Evolutionary conservation across 1,140 invertebrate species (phyloP).

Genomic region (Calliphora vicina): DNA sequence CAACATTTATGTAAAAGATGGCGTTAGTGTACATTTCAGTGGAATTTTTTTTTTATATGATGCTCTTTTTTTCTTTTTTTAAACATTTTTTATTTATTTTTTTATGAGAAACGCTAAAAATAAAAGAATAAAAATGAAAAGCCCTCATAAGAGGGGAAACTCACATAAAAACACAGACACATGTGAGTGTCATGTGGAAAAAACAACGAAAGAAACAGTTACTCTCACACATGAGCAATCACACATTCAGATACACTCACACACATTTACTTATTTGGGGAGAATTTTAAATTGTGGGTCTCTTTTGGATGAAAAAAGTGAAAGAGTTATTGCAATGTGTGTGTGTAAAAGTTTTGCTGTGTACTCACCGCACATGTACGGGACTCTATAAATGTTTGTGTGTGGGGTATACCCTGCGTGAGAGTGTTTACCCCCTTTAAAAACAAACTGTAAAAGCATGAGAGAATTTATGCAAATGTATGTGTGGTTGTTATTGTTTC

Average conservation of each 20-base stretch:
- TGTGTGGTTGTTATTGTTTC: not conserved
- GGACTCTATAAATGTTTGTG: not conserved
- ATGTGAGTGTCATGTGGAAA: not conserved
- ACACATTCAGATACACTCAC: not conserved
- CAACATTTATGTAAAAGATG: constrained; percentile 39
- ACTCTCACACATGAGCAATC: constrained; percentile 9
- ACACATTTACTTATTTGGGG: not conserved
- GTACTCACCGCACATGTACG: not conserved
- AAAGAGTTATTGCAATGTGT: constrained; percentile 7
- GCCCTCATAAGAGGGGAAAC: constrained; percentile 35
- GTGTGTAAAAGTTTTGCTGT: not conserved
- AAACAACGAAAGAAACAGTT: not conserved
- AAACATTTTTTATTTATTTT: constrained; percentile 29
- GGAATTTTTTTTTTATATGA: not conserved
- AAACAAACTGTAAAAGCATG: not conserved
- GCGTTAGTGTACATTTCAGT: constrained; percentile 9
- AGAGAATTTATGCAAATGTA: not conserved
- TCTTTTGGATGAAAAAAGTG: not conserved
- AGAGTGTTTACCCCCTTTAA: not conserved
- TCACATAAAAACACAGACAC: not conserved
- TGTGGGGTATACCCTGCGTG: not conserved
- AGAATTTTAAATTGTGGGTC: not conserved
- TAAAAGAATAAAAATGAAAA: constrained; percentile 39
- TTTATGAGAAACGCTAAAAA: constrained; percentile 29
- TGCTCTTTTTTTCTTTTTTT: constrained; percentile 37